These are phyloP conservation scores for Calliopsis andreniformis DNA, from an alignment of 1,140 invertebrate species.

Conservation along the genomic window DNA sequence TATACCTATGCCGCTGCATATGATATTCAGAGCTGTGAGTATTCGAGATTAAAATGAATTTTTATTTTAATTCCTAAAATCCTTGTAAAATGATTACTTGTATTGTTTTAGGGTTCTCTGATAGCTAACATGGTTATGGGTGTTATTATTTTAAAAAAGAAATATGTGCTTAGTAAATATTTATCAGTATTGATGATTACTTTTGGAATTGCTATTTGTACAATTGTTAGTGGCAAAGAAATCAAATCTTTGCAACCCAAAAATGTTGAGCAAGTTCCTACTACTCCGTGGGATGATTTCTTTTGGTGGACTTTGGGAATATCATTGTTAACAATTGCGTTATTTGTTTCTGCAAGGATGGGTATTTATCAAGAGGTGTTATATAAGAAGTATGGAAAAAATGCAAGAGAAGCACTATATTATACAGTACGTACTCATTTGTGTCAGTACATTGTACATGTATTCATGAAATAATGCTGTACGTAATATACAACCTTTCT, in stretches of 20 bases:
- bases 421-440: constrained; percentile 86
- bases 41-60: constrained; percentile 9
- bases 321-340: constrained; percentile 90
- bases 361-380: constrained; percentile 98
- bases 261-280: constrained; percentile 63
- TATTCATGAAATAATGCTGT: not conserved
- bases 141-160: constrained; percentile 93
- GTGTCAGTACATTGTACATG: not conserved
- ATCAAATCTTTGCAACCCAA: constrained; percentile 77
- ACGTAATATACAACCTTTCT: constrained; percentile 55
- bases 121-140: constrained; percentile 99
- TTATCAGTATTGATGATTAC: constrained; percentile 96
- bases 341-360: constrained; percentile 97
- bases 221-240: constrained; percentile 91
- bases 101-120: constrained; percentile 90
- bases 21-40: constrained; percentile 98
- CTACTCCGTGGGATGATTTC: constrained; percentile 82
- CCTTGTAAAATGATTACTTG: not conserved
- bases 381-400: constrained; percentile 93
- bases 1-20: constrained; percentile 98
- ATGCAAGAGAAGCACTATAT: constrained; percentile 96
- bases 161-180: constrained; percentile 93
- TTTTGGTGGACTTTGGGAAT: constrained; percentile 95
- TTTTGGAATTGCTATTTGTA: constrained; percentile 94
- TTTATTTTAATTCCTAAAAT: not conserved